Conservation (phyloP, 1,140 invertebrate genomes). For the Ceratosolen solmsi region DNA sequence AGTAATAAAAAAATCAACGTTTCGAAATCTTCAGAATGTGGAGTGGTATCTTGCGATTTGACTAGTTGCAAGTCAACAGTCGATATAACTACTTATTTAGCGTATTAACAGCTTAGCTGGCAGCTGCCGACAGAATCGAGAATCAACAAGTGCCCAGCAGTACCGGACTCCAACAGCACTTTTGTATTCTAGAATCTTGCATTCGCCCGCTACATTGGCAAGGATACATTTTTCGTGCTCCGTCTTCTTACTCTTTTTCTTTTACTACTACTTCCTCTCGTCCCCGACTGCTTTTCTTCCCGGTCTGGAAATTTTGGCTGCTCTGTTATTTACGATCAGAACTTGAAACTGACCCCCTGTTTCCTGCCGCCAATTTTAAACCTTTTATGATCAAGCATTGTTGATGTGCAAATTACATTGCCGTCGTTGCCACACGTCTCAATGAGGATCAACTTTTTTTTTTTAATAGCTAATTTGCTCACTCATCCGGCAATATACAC, state of each 20-base stretch:
- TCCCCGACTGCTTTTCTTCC: neutral
- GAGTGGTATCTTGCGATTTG: neutral
- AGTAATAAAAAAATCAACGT: neutral
- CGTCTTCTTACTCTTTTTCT: neutral
- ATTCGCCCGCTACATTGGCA: conserved; percentile 24
- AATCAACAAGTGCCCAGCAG: conserved; percentile 65
- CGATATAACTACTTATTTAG: conserved; percentile 60
- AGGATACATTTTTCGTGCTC: conserved; percentile 39
- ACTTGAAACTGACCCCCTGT: neutral
- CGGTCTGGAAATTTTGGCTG: neutral
- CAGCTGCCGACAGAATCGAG: conserved; percentile 53
- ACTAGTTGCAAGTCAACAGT: neutral
- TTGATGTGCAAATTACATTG: too few relatives aligned
- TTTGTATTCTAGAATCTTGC: neutral
- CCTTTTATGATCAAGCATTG: neutral
- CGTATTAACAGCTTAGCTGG: conserved; percentile 59
- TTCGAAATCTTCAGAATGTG: neutral
- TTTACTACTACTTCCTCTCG: neutral
- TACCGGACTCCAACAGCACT: conserved; percentile 15
- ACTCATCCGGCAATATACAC: too few relatives aligned
- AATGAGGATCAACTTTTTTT: too few relatives aligned
- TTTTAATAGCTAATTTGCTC: too few relatives aligned
- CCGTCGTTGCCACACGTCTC: too few relatives aligned
- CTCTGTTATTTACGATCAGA: neutral
- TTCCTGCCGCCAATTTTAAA: neutral